phyloP scores from a whole-genome alignment of 2,113 vertebrate species.

The Pontoporia blainvillei region DNA sequence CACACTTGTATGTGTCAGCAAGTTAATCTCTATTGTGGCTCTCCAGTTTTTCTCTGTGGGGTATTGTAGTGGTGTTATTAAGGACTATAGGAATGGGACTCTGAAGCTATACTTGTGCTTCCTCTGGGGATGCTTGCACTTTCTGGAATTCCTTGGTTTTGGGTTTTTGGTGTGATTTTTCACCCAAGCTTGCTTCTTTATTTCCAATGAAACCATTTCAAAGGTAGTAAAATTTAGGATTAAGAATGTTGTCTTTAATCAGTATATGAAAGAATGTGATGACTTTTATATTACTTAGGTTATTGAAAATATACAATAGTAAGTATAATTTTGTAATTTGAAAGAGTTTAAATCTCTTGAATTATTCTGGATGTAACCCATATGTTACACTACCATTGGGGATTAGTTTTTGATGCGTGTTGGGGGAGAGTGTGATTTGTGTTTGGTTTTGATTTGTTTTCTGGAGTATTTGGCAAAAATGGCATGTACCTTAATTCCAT shows the following conservation, averaged over 20 bases:
- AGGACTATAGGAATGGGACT: constrained; percentile 28
- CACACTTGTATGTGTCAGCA: constrained; percentile 70
- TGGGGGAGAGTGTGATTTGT: background rate
- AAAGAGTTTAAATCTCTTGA: background rate
- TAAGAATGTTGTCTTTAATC: constrained; percentile 35
- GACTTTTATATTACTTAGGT: background rate
- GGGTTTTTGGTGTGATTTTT: constrained; percentile 37
- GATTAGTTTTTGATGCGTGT: background rate
- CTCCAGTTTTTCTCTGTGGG: constrained; percentile 34
- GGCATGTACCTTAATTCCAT: background rate
- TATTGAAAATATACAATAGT: constrained; percentile 17
- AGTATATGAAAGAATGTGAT: background rate
- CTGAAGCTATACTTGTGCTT: constrained; percentile 69
- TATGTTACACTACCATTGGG: background rate
- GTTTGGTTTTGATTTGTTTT: constrained; percentile 21
- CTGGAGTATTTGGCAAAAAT: background rate
- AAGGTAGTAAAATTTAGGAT: constrained; percentile 18
- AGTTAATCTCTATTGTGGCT: constrained; percentile 60
- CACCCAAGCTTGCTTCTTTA: constrained; percentile 38
- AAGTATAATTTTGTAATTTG: constrained; percentile 43
- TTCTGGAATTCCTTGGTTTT: constrained; percentile 37
- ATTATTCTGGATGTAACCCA: constrained; percentile 22
- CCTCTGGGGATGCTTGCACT: constrained; percentile 43
- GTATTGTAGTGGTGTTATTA: constrained; percentile 57
- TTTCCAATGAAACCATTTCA: constrained; percentile 32